Evolutionary conservation across 2,888 invertebrate species (phyloP).

Genomic region (Epicampocera succincta): DNA sequence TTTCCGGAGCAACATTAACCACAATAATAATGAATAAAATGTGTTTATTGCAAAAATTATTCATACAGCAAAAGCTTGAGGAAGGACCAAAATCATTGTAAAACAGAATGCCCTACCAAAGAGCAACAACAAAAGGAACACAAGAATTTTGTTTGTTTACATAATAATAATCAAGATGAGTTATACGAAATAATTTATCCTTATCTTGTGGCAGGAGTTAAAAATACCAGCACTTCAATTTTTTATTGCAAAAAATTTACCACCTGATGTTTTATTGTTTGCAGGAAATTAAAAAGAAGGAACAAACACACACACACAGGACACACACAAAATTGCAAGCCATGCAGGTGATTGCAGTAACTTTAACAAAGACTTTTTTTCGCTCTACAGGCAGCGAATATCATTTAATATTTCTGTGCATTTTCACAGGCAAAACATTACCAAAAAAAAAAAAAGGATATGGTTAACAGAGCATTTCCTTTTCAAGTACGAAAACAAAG

Average conservation of each 20-base stretch:
- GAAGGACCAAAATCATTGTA: slow-evolving; percentile 38
- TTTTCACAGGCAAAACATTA: slow-evolving; percentile 33
- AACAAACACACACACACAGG: background rate
- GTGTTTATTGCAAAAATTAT: slow-evolving; percentile 37
- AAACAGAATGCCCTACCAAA: slow-evolving; percentile 5
- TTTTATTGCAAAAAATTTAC: background rate
- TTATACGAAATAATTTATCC: slow-evolving; percentile 40
- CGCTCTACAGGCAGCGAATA: slow-evolving; percentile 22
- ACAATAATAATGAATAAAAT: slow-evolving; percentile 13
- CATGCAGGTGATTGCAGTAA: slow-evolving; percentile 1
- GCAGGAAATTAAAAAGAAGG: background rate
- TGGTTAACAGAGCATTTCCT: slow-evolving; percentile 50
- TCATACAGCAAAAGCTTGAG: slow-evolving; percentile 21
- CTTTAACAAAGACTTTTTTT: slow-evolving; percentile 21
- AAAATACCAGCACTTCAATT: background rate
- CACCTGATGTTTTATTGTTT: background rate
- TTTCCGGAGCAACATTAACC: background rate
- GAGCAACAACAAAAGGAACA: background rate
- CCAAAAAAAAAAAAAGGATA: slow-evolving; percentile 36
- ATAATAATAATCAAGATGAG: slow-evolving; percentile 53
- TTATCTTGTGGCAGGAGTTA: slow-evolving; percentile 26
- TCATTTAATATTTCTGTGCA: slow-evolving; percentile 36
- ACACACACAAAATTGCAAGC: background rate
- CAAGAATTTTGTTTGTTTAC: slow-evolving; percentile 13
- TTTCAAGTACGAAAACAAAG: background rate